Percentiles rank a stretch among this genome's conserved stretches.
Evolutionary conservation across 2,888 invertebrate species (phyloP).

Genomic region (Cephus sareptanus): DNA sequence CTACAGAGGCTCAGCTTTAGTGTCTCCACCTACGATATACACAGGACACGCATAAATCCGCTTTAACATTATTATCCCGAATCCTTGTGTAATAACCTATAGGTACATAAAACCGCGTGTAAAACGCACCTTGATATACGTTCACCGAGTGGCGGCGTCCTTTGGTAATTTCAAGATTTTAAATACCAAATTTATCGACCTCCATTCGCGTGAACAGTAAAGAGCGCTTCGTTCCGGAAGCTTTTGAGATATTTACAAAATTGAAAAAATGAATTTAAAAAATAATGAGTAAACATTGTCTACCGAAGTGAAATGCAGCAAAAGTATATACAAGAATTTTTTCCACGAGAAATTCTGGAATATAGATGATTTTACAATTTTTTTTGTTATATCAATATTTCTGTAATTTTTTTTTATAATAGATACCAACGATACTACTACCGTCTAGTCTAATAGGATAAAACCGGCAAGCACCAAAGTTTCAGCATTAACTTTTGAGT

Average conservation of each 20-base stretch:
- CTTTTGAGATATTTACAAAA: not conserved
- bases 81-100: not conserved
- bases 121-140: not conserved
- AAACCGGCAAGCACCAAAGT: not conserved
- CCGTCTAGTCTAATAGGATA: not conserved
- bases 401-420: not conserved
- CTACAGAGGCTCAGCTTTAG: slow-evolving; percentile 11
- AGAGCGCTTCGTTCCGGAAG: not conserved
- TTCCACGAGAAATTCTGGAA: not conserved
- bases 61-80: not conserved
- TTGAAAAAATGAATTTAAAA: not conserved
- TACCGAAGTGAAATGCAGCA: not conserved
- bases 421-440: not conserved
- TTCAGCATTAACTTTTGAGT: not conserved
- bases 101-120: not conserved
- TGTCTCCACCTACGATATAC: not conserved
- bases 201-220: not conserved
- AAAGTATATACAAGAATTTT: not conserved
- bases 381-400: not conserved
- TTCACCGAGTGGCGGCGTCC: not conserved
- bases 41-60: not conserved
- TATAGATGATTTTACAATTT: not conserved
- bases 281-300: not conserved
- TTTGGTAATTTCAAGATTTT: not conserved
- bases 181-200: not conserved